Evolutionary conservation across 2,797 vertebrate species (phyloP), one percentile per base, ranked within the genome.

Genomic region (Neosalanx taihuensis): DNA sequence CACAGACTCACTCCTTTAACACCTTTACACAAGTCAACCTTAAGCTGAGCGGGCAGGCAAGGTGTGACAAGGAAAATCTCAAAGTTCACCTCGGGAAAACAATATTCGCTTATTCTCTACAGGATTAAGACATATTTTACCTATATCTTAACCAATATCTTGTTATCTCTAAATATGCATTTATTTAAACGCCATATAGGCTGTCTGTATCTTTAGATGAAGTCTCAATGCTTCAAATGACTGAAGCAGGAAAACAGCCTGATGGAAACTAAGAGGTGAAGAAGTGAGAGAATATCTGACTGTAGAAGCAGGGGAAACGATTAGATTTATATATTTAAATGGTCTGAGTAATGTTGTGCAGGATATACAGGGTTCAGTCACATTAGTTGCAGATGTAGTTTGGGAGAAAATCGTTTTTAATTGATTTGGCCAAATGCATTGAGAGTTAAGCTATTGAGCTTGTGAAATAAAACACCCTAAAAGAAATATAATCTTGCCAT

Each of bases 311-410:
- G 88, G 80, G 84, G 91, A 86, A 87, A 81, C 81, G 64, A 82
- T 74, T 74, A 83, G 83, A 92, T 93, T 90, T 93, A 92, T 93
- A 89, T 93, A 92, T 93, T 92, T 92, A 92, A 93, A 92, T 92
- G 20, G 18, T 57, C n/a, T 71, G 84, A 85, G 76, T 86, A 92
- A 92, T 90, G 79, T 83, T n/a, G n/a, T n/a, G n/a, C n/a, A n/a
- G n/a, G 6, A 41, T 46, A 41, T 20, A n/a, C n/a, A 26, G 64
- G 5, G 35, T 65, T 41, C 37, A 41, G 6, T 41, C 37, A 66
- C 46, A 46, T 17, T 51, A 17, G 41, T 26, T 66, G n/a, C 23
- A 66, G 30, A 46, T 49, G 46, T 66, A 20, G 64, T 51, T 66
- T 66, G 64, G 23, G 4, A 29, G 46, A 29, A 65, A 5, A 1